These are phyloP conservation scores for Gortyna flavago DNA, from an alignment of 2,888 invertebrate genomes.

Conservation along the genomic window DNA sequence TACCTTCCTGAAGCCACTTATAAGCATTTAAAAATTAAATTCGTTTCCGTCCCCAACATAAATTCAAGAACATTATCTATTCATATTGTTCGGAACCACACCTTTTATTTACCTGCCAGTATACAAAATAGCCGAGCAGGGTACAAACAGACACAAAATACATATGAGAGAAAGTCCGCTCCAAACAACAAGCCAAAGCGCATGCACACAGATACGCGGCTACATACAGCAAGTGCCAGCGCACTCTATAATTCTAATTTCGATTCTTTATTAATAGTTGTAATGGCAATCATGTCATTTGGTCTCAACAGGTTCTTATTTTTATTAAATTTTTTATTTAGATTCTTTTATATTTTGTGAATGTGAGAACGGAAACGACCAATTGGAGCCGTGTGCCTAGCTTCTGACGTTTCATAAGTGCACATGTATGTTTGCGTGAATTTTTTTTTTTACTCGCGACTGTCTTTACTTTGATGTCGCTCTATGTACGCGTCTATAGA, in stretches of 20 bases:
- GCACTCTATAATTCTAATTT: background rate
- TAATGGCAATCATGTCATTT: too few relatives aligned
- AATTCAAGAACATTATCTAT: conserved; percentile 29
- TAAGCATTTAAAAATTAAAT: conserved; percentile 23
- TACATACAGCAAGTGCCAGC: too few relatives aligned
- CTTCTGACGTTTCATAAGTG: too few relatives aligned
- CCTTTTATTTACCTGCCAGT: conserved; percentile 15
- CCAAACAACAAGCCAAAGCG: too few relatives aligned
- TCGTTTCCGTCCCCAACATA: conserved; percentile 11
- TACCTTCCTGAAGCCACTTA: conserved; percentile 11
- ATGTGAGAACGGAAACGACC: too few relatives aligned
- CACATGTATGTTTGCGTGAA: too few relatives aligned
- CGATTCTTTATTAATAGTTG: background rate
- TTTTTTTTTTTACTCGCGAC: too few relatives aligned
- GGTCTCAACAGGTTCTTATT: too few relatives aligned
- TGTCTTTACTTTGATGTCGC: background rate
- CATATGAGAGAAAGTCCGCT: background rate
- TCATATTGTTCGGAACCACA: conserved; percentile 6
- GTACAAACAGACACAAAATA: background rate
- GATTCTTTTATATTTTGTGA: too few relatives aligned
- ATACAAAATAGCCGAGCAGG: background rate
- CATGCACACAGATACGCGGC: background rate
- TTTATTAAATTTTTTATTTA: too few relatives aligned
- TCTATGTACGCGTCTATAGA: background rate
- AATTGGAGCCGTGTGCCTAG: too few relatives aligned